These are phyloP conservation scores for Danionella dracula DNA, from an alignment of 2,797 vertebrate genomes.

Conservation along the genomic window DNA sequence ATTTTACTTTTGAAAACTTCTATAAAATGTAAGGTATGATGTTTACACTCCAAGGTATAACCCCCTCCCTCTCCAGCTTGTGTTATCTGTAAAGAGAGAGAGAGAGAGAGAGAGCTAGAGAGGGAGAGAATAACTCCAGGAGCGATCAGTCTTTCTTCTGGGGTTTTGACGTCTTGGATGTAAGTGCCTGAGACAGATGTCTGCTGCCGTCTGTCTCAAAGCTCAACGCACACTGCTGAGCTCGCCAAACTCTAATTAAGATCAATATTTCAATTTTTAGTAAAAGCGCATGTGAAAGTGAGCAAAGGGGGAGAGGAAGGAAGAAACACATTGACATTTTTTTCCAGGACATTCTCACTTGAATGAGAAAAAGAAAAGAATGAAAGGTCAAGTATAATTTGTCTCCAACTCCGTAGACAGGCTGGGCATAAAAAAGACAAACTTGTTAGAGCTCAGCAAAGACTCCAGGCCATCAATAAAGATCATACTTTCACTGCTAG, in stretches of 20 bases:
- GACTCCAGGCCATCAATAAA: conserved; percentile 51
- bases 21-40: background rate
- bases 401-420: conserved; percentile 49
- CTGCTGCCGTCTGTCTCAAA: conserved; percentile 69
- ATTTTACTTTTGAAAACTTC: background rate
- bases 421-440: conserved; percentile 52
- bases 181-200: conserved; percentile 73
- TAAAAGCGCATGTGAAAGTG: conserved; percentile 62
- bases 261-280: conserved; percentile 82
- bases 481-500: conserved; percentile 45
- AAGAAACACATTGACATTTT: conserved; percentile 56
- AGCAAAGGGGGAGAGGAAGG: conserved; percentile 35
- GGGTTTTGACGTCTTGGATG: conserved; percentile 52
- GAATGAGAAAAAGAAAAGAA: conserved; percentile 52
- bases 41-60: background rate
- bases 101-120: too few relatives aligned
- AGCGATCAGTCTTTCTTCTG: conserved; percentile 62
- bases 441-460: conserved; percentile 52
- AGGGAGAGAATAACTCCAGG: conserved; percentile 56
- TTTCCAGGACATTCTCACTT: conserved; percentile 46
- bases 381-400: conserved; percentile 71
- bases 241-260: conserved; percentile 80
- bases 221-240: conserved; percentile 72
- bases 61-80: conserved; percentile 21
- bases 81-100: conserved; percentile 35